Evolutionary conservation across 2,797 vertebrate genomes (phyloP).

Genomic region (Scarus forsteni): DNA sequence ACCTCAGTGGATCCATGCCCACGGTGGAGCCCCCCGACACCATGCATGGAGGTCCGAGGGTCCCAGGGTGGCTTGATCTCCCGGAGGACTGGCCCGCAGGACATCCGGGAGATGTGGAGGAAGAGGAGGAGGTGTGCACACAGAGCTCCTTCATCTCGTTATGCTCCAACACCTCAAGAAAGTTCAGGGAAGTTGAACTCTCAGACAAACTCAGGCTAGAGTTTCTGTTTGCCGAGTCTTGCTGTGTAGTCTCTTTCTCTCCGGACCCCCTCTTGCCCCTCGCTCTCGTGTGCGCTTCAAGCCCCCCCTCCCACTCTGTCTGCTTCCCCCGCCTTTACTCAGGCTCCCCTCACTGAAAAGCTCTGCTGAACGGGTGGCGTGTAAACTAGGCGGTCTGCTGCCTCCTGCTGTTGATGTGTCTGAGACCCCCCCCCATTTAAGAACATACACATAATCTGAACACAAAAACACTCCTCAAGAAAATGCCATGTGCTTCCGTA

Average conservation of each 20-base stretch:
- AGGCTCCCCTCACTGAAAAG: conserved; percentile 19
- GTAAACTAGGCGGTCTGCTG: conserved; percentile 60
- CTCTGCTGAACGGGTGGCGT: conserved; percentile 31
- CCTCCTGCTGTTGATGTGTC: conserved; percentile 67
- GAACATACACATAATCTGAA: conserved; percentile 21
- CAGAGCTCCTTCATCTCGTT: conserved; percentile 89
- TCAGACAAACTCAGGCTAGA: conserved; percentile 63
- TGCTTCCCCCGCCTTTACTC: conserved; percentile 36
- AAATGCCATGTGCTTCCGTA: neutral
- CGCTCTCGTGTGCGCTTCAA: conserved; percentile 49
- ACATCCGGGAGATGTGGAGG: conserved; percentile 64
- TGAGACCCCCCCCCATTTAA: conserved; percentile 24
- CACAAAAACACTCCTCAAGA: conserved; percentile 14
- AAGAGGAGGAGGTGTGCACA: conserved; percentile 78
- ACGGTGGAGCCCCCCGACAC: conserved; percentile 51
- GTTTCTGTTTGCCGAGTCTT: conserved; percentile 61
- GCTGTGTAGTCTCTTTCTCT: conserved; percentile 61
- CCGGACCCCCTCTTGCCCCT: conserved; percentile 48
- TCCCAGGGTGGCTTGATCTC: conserved; percentile 64
- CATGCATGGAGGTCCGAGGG: conserved; percentile 52
- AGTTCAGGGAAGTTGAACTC: conserved; percentile 61
- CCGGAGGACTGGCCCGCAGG: conserved; percentile 56
- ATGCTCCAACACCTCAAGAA: conserved; percentile 63
- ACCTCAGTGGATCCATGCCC: conserved; percentile 83
- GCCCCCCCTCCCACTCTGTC: conserved; percentile 56